Percentiles rank a stretch among this genome's conserved stretches.
Conservation (phyloP, 1,140 invertebrate genomes). For the Cyphomyrmex costatus region DNA sequence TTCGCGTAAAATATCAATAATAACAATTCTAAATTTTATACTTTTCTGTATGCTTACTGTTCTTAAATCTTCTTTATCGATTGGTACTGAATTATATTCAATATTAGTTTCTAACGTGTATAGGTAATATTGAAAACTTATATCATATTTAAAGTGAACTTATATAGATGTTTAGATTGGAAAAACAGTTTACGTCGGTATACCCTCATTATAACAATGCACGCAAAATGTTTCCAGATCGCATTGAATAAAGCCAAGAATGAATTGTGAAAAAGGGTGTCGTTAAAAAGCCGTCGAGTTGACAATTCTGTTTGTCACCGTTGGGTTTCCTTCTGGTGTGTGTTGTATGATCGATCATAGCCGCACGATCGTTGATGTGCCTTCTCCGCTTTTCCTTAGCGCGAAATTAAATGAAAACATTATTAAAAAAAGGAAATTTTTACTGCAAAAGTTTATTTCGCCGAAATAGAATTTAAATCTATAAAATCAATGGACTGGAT, state of each 20-base stretch:
- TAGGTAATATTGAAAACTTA: background rate
- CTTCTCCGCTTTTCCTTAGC: background rate
- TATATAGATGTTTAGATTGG: background rate
- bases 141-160: background rate
- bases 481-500: slow-evolving; percentile 32
- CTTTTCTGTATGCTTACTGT: background rate
- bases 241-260: slow-evolving; percentile 1
- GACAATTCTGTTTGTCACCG: slow-evolving; percentile 20
- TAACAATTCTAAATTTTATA: background rate
- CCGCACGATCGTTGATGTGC: background rate
- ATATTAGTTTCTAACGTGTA: background rate
- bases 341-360: slow-evolving; percentile 47
- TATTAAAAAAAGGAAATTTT: background rate
- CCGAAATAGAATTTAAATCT: slow-evolving; percentile 27
- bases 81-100: background rate
- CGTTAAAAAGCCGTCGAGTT: background rate
- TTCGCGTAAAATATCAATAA: background rate
- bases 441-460: slow-evolving; percentile 24
- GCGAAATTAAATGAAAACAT: slow-evolving; percentile 25
- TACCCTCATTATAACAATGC: background rate
- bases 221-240: background rate
- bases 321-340: slow-evolving; percentile 5
- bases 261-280: slow-evolving; percentile 28
- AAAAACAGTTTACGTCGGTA: background rate
- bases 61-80: background rate